Evolutionary conservation across 2,888 invertebrate genomes (phyloP).

Genomic region (Trypoxylon attenuatum): DNA sequence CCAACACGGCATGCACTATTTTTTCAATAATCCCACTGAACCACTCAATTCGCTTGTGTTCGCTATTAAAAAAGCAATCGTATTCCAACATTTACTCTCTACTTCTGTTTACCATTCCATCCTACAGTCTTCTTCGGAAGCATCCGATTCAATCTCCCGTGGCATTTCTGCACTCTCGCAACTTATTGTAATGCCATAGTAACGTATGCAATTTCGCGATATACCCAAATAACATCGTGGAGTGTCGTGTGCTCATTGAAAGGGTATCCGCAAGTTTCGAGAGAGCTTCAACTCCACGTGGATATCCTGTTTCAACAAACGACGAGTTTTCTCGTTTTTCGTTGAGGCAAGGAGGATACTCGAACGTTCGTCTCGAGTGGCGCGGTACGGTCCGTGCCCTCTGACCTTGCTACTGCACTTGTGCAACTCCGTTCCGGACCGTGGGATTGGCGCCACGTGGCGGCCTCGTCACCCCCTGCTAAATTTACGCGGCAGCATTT

Average conservation of each 20-base stretch:
- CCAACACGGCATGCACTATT: not conserved
- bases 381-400: constrained; percentile 34
- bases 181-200: not conserved
- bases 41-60: not conserved
- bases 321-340: constrained; percentile 15
- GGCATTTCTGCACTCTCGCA: not conserved
- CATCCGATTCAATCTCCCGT: not conserved
- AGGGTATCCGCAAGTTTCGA: not conserved
- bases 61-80: too few relatives aligned
- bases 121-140: too few relatives aligned
- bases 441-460: constrained; percentile 68
- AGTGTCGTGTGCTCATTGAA: not conserved
- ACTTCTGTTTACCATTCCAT: too few relatives aligned
- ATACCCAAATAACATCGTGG: not conserved
- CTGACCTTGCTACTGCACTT: constrained; percentile 65
- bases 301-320: not conserved
- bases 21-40: not conserved
- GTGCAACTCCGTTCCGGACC: constrained; percentile 59
- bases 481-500: constrained; percentile 54
- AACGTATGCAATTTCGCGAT: not conserved
- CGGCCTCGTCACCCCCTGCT: constrained; percentile 48
- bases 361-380: constrained; percentile 4
- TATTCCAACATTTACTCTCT: too few relatives aligned
- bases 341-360: not conserved
- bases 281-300: not conserved